Percentiles rank a stretch among this genome's conserved stretches.
These are phyloP conservation scores for Gasterosteus nipponicus DNA, from an alignment of 2,113 vertebrate species.

Conservation along the genomic window DNA sequence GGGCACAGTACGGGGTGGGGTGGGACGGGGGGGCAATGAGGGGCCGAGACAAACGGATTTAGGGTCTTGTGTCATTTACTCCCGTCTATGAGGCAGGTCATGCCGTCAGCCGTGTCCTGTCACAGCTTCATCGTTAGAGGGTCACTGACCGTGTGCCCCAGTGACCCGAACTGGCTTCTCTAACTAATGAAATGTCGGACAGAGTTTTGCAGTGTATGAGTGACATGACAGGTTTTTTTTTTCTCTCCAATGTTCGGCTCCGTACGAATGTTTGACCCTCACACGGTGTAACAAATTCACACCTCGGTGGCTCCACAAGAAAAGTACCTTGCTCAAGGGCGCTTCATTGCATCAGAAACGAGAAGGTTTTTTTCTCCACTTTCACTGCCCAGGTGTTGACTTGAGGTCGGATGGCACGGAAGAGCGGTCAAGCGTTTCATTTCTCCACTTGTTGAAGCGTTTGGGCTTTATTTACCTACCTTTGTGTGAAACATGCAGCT, in stretches of 20 bases:
- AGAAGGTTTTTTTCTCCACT: slow-evolving; percentile 3
- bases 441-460: not conserved
- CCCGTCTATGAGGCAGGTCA: slow-evolving; percentile 68
- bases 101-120: slow-evolving; percentile 76
- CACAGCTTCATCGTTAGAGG: slow-evolving; percentile 71
- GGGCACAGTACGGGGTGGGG: slow-evolving; percentile 23
- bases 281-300: not conserved
- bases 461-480: not conserved
- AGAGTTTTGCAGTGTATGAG: slow-evolving; percentile 29
- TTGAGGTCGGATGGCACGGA: not conserved
- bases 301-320: not conserved
- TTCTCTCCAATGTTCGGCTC: slow-evolving; percentile 7
- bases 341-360: not conserved
- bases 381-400: not conserved
- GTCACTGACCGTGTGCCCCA: slow-evolving; percentile 60
- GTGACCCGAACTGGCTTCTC: slow-evolving; percentile 42
- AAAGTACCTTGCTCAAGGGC: slow-evolving; percentile 16
- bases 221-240: slow-evolving; percentile 11
- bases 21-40: slow-evolving; percentile 5
- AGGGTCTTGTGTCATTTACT: slow-evolving; percentile 69
- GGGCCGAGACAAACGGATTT: slow-evolving; percentile 54
- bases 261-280: slow-evolving; percentile 14
- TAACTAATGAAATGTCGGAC: slow-evolving; percentile 48
- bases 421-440: not conserved
- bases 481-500: not conserved